These are phyloP conservation scores for Perca fluviatilis DNA, from an alignment of 2,113 vertebrate species.

Conservation along the genomic window DNA sequence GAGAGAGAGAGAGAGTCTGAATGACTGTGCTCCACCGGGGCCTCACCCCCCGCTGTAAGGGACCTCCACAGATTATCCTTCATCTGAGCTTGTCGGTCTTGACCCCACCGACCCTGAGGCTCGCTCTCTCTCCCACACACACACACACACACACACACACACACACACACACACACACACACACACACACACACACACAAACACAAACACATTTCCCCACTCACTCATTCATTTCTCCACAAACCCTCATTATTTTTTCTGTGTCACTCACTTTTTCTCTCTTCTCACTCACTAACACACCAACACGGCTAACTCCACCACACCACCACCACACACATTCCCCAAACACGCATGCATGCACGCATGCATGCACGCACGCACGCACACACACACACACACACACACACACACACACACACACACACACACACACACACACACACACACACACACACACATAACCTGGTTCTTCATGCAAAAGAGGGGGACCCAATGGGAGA, in stretches of 20 bases:
- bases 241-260: conserved; percentile 41
- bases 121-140: conserved; percentile 9
- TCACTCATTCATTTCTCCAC: conserved; percentile 20
- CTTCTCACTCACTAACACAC: conserved; percentile 41
- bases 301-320: conserved; percentile 21
- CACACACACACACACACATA: conserved; percentile 28
- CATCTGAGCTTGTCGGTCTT: conserved; percentile 78
- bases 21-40: conserved; percentile 74
- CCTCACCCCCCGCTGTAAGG: conserved; percentile 84
- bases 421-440: neutral
- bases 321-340: conserved; percentile 15
- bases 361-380: conserved; percentile 15
- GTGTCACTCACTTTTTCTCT: conserved; percentile 41
- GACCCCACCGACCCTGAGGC: conserved; percentile 77
- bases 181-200: conserved; percentile 15
- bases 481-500: conserved; percentile 58
- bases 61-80: conserved; percentile 86
- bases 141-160: neutral
- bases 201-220: conserved; percentile 12
- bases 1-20: conserved; percentile 63
- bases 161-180: neutral
- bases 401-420: conserved; percentile 28
- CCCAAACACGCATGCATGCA: conserved; percentile 3
- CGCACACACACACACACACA: conserved; percentile 7
- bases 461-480: conserved; percentile 48